Base-by-base conservation (phyloP, 2,113 vertebrate species). In the Microtus pennsylvanicus region DNA sequence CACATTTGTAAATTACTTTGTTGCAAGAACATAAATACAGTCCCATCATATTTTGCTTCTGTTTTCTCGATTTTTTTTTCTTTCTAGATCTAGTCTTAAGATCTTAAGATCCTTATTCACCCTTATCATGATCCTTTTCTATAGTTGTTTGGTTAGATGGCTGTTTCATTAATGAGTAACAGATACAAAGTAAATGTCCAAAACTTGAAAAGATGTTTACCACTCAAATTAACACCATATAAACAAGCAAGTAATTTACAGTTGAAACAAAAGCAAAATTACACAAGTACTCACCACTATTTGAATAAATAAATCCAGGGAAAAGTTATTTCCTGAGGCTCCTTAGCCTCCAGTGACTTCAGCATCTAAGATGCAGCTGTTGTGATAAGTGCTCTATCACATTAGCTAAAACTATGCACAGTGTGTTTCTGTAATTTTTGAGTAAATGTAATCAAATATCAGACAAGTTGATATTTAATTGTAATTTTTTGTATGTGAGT, bases 101-200 rank as follows among this genome's bases (percentile, higher is more conserved):
- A 22, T 47, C 50, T 17, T 13, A 50, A 0, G 50, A 67, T 67
- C 30, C 17, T 30, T 47, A 14, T 63, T 82, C 55, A 21, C 55
- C 55, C 42, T 47, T 93, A 72, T 74, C 22, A 38, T 0, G 21
- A 52, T 50, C 13, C 7, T 67, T 89, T 61, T 86, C 35, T 69
- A 16, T 90, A 33, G 52, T 85, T 75, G 0, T 78, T 42, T 91
- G 0, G 2, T 74, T 81, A 30, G 12, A 35, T 38, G 11, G 7
- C 45, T 47, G 35, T 58, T 76, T 87, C 69, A 33, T 78, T 94
- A 67, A 38, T 24, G 5, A 74, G 33, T 69, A 17, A 7, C 11
- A 33, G 7, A 67, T 65, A 35, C 22, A n/a, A 0, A 69, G 24
- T 87, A 91, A 96, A 82, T 89, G 81, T 76, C 96, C 33, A 93